These are phyloP conservation scores for Adineta ricciae DNA, from an alignment of 2,888 invertebrate genomes.

Conservation along the genomic window DNA sequence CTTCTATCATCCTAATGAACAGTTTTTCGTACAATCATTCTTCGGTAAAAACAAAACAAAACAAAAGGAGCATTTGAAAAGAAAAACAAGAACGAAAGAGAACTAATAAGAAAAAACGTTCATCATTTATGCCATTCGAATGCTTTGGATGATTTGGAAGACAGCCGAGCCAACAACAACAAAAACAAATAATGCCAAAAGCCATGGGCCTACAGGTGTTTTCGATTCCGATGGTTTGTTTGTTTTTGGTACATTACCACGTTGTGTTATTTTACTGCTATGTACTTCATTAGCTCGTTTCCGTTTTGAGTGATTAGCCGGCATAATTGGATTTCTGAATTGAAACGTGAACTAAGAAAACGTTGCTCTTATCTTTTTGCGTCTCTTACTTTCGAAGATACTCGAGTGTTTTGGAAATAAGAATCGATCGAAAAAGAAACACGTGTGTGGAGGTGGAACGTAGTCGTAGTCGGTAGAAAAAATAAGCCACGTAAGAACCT, in stretches of 20 bases:
- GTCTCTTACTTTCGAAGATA: background rate
- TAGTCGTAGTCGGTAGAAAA: background rate
- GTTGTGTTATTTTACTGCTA: background rate
- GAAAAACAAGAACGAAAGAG: background rate
- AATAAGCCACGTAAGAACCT: background rate
- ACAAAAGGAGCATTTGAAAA: background rate
- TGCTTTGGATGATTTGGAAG: slow-evolving; percentile 81
- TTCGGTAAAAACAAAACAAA: background rate
- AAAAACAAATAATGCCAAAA: slow-evolving; percentile 89
- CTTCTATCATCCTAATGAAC: background rate
- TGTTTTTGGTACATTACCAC: slow-evolving; percentile 17
- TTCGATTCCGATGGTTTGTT: slow-evolving; percentile 58
- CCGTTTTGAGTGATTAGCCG: slow-evolving; percentile 21
- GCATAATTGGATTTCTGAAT: background rate
- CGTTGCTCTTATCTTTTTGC: no score
- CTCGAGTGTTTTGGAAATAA: background rate
- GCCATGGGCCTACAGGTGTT: slow-evolving; percentile 78
- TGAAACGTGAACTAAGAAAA: background rate
- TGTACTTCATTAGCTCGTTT: slow-evolving; percentile 16
- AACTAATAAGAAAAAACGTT: background rate
- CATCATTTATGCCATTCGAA: slow-evolving; percentile 40
- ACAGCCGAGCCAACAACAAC: slow-evolving; percentile 96
- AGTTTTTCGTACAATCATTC: background rate
- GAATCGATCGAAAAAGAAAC: background rate
- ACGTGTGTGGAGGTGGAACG: background rate